These are phyloP conservation scores for Asobara japonica DNA, from an alignment of 1,140 invertebrate species.

Conservation along the genomic window DNA sequence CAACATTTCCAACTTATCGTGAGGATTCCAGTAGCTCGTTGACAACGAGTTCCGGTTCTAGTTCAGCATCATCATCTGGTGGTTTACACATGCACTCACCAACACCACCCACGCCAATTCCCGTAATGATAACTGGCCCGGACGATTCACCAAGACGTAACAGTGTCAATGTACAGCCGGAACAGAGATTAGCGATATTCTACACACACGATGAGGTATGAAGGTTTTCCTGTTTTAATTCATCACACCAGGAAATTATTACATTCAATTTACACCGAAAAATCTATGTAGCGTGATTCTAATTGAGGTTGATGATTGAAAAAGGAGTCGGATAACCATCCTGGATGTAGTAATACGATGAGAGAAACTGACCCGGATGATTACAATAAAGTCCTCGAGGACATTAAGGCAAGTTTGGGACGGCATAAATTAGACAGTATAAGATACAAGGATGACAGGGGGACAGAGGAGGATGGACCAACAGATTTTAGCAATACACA, in stretches of 20 bases:
- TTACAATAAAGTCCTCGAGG: conserved; percentile 46
- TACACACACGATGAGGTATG: conserved; percentile 52
- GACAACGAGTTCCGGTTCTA: conserved; percentile 54
- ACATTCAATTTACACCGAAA: conserved; percentile 12
- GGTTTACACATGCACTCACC: conserved; percentile 52
- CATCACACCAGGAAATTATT: not conserved
- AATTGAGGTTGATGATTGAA: not conserved
- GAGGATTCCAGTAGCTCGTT: conserved; percentile 56
- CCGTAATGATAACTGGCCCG: conserved; percentile 56
- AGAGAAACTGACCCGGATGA: conserved; percentile 42
- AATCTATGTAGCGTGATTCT: conserved; percentile 19
- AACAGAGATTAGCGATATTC: conserved; percentile 46
- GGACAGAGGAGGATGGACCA: conserved; percentile 40
- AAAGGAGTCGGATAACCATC: conserved; percentile 30
- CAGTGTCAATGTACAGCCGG: conserved; percentile 40
- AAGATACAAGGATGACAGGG: conserved; percentile 37
- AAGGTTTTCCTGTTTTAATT: conserved; percentile 20
- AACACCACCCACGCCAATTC: conserved; percentile 53
- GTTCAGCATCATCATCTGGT: conserved; percentile 52
- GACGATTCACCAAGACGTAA: conserved; percentile 51
- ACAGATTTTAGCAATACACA: conserved; percentile 39
- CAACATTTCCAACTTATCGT: conserved; percentile 49
- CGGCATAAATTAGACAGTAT: conserved; percentile 36
- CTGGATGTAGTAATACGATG: conserved; percentile 1
- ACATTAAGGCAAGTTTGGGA: conserved; percentile 46